Conservation (phyloP, 2,888 invertebrate species). For the Himalopsyche japonica region DNA sequence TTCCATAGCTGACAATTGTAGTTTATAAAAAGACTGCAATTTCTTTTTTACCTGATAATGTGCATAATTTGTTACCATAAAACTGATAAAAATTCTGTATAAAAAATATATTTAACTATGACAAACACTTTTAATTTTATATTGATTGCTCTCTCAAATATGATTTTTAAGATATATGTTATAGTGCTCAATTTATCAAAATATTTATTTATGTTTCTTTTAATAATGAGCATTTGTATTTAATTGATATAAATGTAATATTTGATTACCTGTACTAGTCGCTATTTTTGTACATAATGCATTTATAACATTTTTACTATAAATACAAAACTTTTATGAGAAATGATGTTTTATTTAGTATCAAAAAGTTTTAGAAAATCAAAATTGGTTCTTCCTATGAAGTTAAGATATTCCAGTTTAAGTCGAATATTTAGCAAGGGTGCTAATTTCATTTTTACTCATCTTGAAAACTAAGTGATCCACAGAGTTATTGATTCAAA, state of each 20-base stretch:
- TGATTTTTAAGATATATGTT: neutral
- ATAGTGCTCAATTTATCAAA: neutral
- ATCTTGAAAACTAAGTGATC: too few relatives aligned
- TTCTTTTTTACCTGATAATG: too few relatives aligned
- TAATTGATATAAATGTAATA: neutral
- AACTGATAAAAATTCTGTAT: neutral
- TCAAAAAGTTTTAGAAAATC: too few relatives aligned
- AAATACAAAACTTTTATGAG: neutral
- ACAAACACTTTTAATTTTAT: neutral
- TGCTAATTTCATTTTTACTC: too few relatives aligned
- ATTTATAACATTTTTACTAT: neutral
- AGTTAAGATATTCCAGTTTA: too few relatives aligned
- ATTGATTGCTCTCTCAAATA: neutral
- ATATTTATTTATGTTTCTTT: neutral
- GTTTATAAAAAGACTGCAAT: too few relatives aligned
- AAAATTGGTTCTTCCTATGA: too few relatives aligned
- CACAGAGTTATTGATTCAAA: too few relatives aligned
- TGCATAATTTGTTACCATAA: neutral
- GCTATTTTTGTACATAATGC: slow-evolving; percentile 1
- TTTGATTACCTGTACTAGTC: slow-evolving; percentile 5
- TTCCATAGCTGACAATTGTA: too few relatives aligned
- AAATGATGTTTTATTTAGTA: neutral
- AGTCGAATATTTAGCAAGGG: too few relatives aligned
- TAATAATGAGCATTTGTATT: neutral
- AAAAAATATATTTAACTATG: neutral